Percentiles rank a stretch among this genome's conserved stretches.
phyloP scores from a whole-genome alignment of 2,888 invertebrate genomes.

The Parapristionchus giblindavisi region DNA sequence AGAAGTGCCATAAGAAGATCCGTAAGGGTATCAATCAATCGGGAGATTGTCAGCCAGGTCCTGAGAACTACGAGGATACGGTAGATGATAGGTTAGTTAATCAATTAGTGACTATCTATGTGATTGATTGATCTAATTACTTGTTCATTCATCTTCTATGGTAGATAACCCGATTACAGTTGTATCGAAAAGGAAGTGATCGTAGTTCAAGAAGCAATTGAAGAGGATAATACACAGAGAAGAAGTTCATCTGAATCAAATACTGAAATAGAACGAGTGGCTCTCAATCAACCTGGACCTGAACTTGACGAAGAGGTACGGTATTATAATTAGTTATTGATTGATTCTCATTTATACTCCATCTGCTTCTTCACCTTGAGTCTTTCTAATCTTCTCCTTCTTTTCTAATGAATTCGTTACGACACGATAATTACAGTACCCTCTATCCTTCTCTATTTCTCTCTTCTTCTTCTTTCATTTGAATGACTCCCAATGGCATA shows the following conservation, averaged over 20 bases:
- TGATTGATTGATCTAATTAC: constrained; percentile 23
- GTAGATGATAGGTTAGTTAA: constrained; percentile 23
- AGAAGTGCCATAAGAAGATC: constrained; percentile 38
- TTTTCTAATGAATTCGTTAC: too few relatives aligned
- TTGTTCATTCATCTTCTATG: background rate
- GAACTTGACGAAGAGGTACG: constrained; percentile 24
- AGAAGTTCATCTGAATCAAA: constrained; percentile 13
- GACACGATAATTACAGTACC: constrained; percentile 1
- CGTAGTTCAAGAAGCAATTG: constrained; percentile 11
- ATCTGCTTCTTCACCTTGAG: too few relatives aligned
- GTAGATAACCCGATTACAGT: constrained; percentile 25
- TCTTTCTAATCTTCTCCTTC: too few relatives aligned
- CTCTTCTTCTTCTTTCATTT: constrained; percentile 14
- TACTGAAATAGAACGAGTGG: constrained; percentile 5
- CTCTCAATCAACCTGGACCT: constrained; percentile 30
- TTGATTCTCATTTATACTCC: too few relatives aligned
- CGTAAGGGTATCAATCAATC: constrained; percentile 7
- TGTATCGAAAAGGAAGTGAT: constrained; percentile 2
- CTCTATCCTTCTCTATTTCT: background rate
- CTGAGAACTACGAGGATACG: constrained; percentile 37
- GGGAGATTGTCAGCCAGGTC: constrained; percentile 32
- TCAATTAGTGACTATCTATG: background rate
- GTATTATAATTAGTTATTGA: background rate
- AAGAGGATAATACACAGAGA: background rate
- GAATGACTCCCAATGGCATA: constrained; percentile 8